Evolutionary conservation across 2,113 vertebrate species (phyloP).

Genomic region (Pseudopipra pipra): DNA sequence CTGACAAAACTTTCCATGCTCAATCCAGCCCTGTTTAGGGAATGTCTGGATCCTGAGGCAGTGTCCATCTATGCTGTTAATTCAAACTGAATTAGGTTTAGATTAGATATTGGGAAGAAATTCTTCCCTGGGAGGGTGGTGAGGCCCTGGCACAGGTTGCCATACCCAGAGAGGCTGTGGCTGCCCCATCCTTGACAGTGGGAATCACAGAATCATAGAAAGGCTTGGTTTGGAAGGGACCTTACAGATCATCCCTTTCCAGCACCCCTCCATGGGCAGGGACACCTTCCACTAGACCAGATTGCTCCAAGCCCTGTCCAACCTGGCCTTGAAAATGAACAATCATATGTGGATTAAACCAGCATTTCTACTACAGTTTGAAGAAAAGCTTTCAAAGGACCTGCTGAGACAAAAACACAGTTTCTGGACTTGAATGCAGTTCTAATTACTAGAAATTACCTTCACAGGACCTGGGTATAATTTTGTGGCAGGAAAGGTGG

Average conservation of each 20-base stretch:
- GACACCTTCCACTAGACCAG: neutral
- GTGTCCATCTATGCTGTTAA: neutral
- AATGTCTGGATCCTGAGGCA: neutral
- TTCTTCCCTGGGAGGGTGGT: accelerated
- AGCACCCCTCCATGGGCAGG: neutral
- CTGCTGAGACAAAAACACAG: neutral
- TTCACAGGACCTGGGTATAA: neutral
- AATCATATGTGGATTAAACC: neutral
- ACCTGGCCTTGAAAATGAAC: neutral
- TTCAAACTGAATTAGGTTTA: neutral
- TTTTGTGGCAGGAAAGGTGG: neutral
- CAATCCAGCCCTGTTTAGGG: neutral
- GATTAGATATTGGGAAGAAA: neutral
- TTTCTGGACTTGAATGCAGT: neutral
- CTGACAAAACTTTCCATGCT: neutral
- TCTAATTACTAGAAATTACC: neutral
- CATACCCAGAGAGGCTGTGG: neutral
- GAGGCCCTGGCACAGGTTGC: neutral
- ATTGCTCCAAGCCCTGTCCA: neutral
- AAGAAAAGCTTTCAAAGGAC: neutral
- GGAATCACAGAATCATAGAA: neutral
- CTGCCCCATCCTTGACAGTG: neutral
- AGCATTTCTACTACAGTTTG: neutral
- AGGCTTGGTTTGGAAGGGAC: neutral
- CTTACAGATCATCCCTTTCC: neutral